These are phyloP conservation scores for Taphrorychus bicolor DNA, from an alignment of 2,888 invertebrate genomes.

Conservation along the genomic window DNA sequence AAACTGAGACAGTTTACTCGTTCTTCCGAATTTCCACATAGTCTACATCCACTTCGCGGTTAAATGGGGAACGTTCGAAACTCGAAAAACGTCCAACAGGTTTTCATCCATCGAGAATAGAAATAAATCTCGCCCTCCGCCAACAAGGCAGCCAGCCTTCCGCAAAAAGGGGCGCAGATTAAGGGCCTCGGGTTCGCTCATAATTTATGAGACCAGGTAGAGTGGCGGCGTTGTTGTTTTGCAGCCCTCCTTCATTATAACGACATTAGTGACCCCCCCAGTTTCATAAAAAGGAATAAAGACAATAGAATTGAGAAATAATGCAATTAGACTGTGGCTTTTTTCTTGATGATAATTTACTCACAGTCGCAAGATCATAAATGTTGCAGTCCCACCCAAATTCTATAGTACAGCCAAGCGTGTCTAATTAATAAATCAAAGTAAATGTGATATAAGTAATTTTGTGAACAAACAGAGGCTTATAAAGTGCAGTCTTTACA, in stretches of 20 bases:
- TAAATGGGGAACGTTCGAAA: not conserved
- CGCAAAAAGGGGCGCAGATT: slow-evolving; percentile 21
- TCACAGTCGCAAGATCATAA: too few relatives aligned
- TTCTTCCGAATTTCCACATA: too few relatives aligned
- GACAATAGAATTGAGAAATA: not conserved
- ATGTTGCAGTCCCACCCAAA: too few relatives aligned
- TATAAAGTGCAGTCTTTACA: too few relatives aligned
- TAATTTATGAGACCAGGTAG: slow-evolving; percentile 26
- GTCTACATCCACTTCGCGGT: too few relatives aligned
- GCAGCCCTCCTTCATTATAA: slow-evolving; percentile 20
- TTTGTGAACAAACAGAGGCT: too few relatives aligned
- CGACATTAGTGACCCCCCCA: slow-evolving; percentile 7
- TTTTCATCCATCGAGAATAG: slow-evolving; percentile 9
- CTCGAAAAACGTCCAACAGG: slow-evolving; percentile 13
- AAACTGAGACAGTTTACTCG: too few relatives aligned
- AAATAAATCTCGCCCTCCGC: slow-evolving; percentile 10
- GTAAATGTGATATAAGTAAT: too few relatives aligned
- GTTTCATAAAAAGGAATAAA: not conserved
- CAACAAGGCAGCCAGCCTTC: slow-evolving; percentile 19
- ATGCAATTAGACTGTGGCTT: not conserved
- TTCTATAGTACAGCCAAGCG: too few relatives aligned
- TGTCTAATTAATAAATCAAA: too few relatives aligned
- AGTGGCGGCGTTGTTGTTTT: slow-evolving; percentile 16
- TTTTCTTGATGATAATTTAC: too few relatives aligned
- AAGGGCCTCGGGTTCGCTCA: slow-evolving; percentile 9